Conservation (phyloP, 1,140 invertebrate genomes). For the Drosophila trapezifrons region DNA sequence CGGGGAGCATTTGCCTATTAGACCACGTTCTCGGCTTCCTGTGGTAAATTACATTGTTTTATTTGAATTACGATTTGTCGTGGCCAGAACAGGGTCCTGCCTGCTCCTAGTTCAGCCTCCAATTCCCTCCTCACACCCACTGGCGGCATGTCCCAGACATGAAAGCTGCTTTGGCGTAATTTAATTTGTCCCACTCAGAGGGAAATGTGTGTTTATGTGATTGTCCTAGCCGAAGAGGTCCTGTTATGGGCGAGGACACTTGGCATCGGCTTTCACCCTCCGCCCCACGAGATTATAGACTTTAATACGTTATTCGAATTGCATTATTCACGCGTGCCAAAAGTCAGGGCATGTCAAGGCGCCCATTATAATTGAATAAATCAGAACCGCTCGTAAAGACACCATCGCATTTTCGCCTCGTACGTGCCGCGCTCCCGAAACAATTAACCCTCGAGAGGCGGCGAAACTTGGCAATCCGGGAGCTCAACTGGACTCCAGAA, state of each 20-base stretch:
- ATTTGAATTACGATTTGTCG: slow-evolving; percentile 76
- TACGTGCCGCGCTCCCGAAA: slow-evolving; percentile 65
- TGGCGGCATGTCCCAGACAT: slow-evolving; percentile 52
- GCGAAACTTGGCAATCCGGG: slow-evolving; percentile 56
- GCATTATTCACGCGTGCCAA: slow-evolving; percentile 54
- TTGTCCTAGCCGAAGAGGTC: slow-evolving; percentile 35
- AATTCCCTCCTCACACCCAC: background rate
- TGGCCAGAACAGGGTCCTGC: slow-evolving; percentile 20
- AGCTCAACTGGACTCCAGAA: slow-evolving; percentile 41
- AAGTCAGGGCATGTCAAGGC: slow-evolving; percentile 29
- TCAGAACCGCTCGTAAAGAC: slow-evolving; percentile 30
- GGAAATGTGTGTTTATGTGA: slow-evolving; percentile 75
- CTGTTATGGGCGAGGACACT: slow-evolving; percentile 9
- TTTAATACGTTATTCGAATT: slow-evolving; percentile 35
- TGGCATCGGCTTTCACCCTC: slow-evolving; percentile 1
- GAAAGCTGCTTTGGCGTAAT: slow-evolving; percentile 76
- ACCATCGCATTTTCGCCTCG: slow-evolving; percentile 12
- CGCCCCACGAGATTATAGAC: slow-evolving; percentile 32
- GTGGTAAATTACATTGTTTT: slow-evolving; percentile 74
- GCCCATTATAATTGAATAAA: slow-evolving; percentile 60
- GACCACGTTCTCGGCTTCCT: slow-evolving; percentile 43
- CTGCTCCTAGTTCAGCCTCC: background rate
- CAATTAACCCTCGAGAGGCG: slow-evolving; percentile 58
- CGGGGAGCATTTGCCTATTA: slow-evolving; percentile 48
- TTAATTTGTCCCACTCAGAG: slow-evolving; percentile 71